Conservation (phyloP, 2,888 invertebrate genomes). For the Leistus spinibarbis region DNA sequence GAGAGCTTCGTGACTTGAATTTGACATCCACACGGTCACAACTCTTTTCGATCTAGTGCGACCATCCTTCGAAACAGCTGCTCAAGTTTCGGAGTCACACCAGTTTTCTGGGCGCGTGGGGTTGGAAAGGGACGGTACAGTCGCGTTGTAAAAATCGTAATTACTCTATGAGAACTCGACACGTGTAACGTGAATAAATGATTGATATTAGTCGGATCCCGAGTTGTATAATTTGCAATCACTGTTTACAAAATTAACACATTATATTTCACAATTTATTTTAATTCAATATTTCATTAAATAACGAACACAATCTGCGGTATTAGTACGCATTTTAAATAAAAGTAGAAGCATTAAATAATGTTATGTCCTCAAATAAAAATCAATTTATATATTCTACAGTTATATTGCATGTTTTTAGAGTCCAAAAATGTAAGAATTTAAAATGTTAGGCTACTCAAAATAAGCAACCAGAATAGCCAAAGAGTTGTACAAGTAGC, state of each 20-base stretch:
- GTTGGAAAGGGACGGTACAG: conserved; percentile 8
- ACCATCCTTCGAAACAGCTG: background rate
- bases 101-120: background rate
- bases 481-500: too few species aligned
- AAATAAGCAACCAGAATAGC: too few species aligned
- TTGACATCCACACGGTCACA: background rate
- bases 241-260: background rate
- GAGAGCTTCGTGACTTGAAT: background rate
- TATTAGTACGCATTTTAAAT: too few species aligned
- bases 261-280: too few species aligned
- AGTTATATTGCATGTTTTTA: too few species aligned
- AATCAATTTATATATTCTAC: too few species aligned
- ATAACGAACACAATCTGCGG: too few species aligned
- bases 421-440: too few species aligned
- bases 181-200: conserved; percentile 35
- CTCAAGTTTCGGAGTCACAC: background rate
- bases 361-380: too few species aligned
- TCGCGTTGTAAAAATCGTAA: conserved; percentile 37
- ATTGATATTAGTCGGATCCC: conserved; percentile 33
- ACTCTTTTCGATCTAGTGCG: background rate
- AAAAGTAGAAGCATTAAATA: too few species aligned
- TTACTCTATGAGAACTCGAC: conserved; percentile 33
- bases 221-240: conserved; percentile 34
- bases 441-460: too few species aligned
- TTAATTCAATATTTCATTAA: too few species aligned